Evolutionary conservation across 2,113 vertebrate species (phyloP).

Genomic region (Chaetodon trifascialis): DNA sequence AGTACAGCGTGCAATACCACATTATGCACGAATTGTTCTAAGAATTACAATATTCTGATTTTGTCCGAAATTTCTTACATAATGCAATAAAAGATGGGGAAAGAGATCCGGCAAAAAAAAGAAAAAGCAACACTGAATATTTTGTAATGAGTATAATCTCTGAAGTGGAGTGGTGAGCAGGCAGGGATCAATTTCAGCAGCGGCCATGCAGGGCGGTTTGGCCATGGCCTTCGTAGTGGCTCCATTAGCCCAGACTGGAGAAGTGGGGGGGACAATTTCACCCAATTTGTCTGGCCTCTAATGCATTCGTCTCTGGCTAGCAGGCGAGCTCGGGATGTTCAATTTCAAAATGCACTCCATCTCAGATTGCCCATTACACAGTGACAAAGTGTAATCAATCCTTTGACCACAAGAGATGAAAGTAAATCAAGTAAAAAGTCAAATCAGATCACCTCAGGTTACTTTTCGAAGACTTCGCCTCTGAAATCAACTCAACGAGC

Average conservation of each 20-base stretch:
- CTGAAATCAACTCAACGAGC: not conserved
- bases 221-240: slow-evolving; percentile 27
- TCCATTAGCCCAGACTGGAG: slow-evolving; percentile 53
- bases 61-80: not conserved
- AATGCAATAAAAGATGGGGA: not conserved
- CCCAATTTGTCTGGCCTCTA: slow-evolving; percentile 66
- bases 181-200: slow-evolving; percentile 50
- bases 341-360: slow-evolving; percentile 58
- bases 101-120: not conserved
- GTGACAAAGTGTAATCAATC: slow-evolving; percentile 41
- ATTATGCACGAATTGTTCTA: not conserved
- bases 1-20: slow-evolving; percentile 12
- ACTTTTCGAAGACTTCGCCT: slow-evolving; percentile 16
- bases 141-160: slow-evolving; percentile 18
- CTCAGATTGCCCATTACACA: slow-evolving; percentile 36
- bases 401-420: not conserved
- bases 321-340: slow-evolving; percentile 34
- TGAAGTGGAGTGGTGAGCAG: slow-evolving; percentile 9
- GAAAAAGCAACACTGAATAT: not conserved
- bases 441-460: slow-evolving; percentile 29
- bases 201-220: slow-evolving; percentile 19
- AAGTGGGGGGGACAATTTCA: slow-evolving; percentile 35
- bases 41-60: not conserved
- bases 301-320: slow-evolving; percentile 64
- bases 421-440: not conserved